Base-by-base conservation (phyloP, 2,888 invertebrate genomes). In the Neuroscelio doddi region DNA sequence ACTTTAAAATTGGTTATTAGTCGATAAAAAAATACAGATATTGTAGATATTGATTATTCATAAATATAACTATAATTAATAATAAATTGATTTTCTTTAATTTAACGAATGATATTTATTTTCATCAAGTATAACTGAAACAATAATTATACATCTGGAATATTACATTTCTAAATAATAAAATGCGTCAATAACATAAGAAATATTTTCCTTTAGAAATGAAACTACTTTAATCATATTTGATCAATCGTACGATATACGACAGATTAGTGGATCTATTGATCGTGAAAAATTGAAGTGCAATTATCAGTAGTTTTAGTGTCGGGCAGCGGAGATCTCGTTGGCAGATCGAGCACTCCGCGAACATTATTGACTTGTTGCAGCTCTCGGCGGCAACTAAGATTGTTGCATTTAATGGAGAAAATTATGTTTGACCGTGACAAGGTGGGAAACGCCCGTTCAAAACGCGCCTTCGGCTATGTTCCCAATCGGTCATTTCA, bases 291-390 rank as follows among this genome's bases (percentile, higher is more conserved):
- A 64, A 72, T 69, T 68, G 52, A 72, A 74, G 69, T 74, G 74
- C 76, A 78, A 77, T 78, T 77, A 78, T 74, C 72, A 62, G 68
- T 62, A 62, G 63, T 72, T 74, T 75, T 72, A 71, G 71, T 70
- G 55, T 64, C 51, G 47, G 30, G 12, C 34, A 16, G 50, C 32
- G 30, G 36, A 53, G 58, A 67, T 73, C 70, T 68, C 67, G 59
- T 53, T 61, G 65, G 64, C 68, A 68, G 70, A 68, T 68, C 62
- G 69, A 64, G 52, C 55, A 58, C 69, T 69, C 64, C 61, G 64
- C 68, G 68, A 68, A 72, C 71, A 74, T 76, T 76, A 77, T 78
- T 76, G 77, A 76, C 75, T 76, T 69, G 74, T 71, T 73, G 72
- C 49, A 38, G 50, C n/a, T 73, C 74, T 72, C 63, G 59, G 49